These are phyloP conservation scores for Penaeus vannamei DNA, from an alignment of 1,140 invertebrate genomes.

Conservation along the genomic window DNA sequence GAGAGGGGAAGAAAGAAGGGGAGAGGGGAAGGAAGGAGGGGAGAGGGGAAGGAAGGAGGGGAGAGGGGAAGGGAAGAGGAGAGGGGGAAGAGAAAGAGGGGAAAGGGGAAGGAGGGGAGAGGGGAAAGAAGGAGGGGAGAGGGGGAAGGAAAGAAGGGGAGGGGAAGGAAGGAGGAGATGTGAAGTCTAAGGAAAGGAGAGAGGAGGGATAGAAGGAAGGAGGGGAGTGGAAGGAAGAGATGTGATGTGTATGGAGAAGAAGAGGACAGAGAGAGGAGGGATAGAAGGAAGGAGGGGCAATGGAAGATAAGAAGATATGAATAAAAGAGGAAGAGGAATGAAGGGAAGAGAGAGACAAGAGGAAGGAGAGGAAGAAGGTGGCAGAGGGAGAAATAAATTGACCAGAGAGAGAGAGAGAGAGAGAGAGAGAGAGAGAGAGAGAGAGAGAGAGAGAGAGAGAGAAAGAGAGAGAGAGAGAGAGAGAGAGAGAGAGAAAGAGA, in stretches of 20 bases:
- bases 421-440: background rate
- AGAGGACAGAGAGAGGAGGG: background rate
- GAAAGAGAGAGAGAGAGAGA: no score
- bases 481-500: no score
- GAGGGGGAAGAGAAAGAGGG: background rate
- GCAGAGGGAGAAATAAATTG: background rate
- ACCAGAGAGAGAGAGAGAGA: background rate
- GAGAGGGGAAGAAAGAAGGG: background rate
- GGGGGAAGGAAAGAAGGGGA: background rate
- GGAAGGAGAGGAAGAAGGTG: background rate
- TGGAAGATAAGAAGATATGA: background rate
- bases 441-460: background rate
- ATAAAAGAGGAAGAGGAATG: background rate
- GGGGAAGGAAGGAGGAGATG: background rate
- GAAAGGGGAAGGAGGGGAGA: background rate
- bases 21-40: background rate
- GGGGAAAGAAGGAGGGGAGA: background rate
- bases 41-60: background rate
- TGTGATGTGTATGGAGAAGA: background rate
- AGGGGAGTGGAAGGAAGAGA: no score
- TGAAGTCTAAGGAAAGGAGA: no score
- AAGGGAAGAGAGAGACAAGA: background rate
- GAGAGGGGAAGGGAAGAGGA: background rate
- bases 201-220: background rate
- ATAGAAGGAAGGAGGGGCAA: background rate